phyloP scores from a whole-genome alignment of 2,113 vertebrate genomes.

The Scomber japonicus region DNA sequence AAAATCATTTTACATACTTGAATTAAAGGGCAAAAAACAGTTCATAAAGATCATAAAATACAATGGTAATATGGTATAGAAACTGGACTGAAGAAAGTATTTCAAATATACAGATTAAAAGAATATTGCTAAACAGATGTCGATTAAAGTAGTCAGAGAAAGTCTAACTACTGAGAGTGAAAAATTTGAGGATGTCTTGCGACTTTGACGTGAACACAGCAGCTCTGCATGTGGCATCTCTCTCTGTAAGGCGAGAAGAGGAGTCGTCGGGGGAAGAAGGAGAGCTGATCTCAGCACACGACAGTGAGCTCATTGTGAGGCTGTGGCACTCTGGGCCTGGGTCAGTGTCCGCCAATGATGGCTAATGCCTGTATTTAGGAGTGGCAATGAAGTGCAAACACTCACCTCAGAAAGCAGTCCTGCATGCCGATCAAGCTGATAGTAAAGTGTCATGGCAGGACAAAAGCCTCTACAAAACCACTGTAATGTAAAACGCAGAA shows the following conservation, averaged over 20 bases:
- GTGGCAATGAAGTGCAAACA: constrained; percentile 58
- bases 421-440: constrained; percentile 15
- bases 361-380: constrained; percentile 62
- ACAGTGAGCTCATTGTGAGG: constrained; percentile 78
- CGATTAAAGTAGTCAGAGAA: constrained; percentile 15
- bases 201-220: constrained; percentile 51
- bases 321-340: constrained; percentile 41
- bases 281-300: constrained; percentile 50
- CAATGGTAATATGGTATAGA: not conserved
- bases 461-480: constrained; percentile 15
- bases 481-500: constrained; percentile 24
- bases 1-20: not conserved
- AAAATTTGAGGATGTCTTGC: constrained; percentile 39
- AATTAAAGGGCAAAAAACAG: constrained; percentile 1
- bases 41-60: not conserved
- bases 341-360: constrained; percentile 54
- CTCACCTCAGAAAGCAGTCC: constrained; percentile 42
- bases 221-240: constrained; percentile 57
- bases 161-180: constrained; percentile 14
- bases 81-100: not conserved
- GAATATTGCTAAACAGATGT: not conserved
- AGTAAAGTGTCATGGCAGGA: constrained; percentile 26
- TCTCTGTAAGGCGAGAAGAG: not conserved
- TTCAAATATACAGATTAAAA: not conserved
- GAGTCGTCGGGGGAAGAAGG: not conserved